Conservation (phyloP, 2,888 invertebrate species). For the Selenia dentaria region DNA sequence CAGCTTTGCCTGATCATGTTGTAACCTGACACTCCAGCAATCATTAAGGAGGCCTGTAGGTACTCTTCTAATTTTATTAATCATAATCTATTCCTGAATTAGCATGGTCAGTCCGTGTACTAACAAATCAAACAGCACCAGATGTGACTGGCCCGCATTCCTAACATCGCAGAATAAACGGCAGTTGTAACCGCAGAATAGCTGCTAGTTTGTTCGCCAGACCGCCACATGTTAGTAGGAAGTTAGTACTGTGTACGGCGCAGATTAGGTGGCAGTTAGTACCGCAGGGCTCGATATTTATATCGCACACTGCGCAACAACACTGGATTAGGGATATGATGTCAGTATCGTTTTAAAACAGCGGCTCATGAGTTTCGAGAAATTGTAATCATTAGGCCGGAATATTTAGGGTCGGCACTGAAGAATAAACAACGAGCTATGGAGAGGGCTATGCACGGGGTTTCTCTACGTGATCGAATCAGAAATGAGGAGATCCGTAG, state of each 20-base stretch:
- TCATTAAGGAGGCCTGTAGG: constrained; percentile 9
- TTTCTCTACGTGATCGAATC: no score
- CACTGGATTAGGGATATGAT: constrained; percentile 39
- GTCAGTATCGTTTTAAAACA: constrained; percentile 32
- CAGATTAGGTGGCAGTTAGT: constrained; percentile 7
- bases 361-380: constrained; percentile 16
- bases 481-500: no score
- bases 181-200: constrained; percentile 4
- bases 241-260: background rate
- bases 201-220: constrained; percentile 18
- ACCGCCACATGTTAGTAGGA: background rate
- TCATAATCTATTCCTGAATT: constrained; percentile 24
- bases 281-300: constrained; percentile 47
- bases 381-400: constrained; percentile 18
- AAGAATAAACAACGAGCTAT: no score
- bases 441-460: no score
- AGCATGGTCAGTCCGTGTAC: constrained; percentile 18
- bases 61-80: constrained; percentile 16
- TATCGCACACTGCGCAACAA: constrained; percentile 31
- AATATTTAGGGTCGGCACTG: no score
- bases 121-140: constrained; percentile 30
- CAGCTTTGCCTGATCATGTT: no score
- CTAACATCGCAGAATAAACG: constrained; percentile 12
- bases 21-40: constrained; percentile 15
- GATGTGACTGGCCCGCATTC: constrained; percentile 34